phyloP scores from a whole-genome alignment of 2,888 invertebrate genomes.

The Ophion obscuratus region DNA sequence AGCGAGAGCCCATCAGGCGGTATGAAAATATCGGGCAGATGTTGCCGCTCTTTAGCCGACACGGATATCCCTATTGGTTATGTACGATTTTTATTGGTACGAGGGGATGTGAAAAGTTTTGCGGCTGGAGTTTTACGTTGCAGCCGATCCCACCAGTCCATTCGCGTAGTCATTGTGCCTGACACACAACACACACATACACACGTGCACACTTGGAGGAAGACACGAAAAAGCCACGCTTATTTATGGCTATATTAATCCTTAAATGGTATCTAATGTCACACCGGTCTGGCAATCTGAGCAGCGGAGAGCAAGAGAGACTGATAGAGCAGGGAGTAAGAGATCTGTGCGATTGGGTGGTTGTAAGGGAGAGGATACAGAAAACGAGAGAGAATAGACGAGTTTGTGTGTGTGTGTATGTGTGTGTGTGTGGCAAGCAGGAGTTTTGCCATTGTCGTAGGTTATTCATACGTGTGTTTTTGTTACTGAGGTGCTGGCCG shows the following conservation, averaged over 20 bases:
- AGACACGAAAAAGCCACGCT: constrained; percentile 74
- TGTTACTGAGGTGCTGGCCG: constrained; percentile 76
- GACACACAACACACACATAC: not conserved
- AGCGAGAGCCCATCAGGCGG: constrained; percentile 22
- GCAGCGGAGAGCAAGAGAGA: constrained; percentile 9
- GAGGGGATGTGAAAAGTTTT: constrained; percentile 43
- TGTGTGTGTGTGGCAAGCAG: constrained; percentile 73
- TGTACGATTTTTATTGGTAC: constrained; percentile 66
- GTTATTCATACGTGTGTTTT: constrained; percentile 83
- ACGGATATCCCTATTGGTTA: constrained; percentile 54
- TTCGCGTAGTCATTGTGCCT: constrained; percentile 67
- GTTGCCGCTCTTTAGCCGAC: constrained; percentile 53
- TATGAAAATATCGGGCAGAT: constrained; percentile 56
- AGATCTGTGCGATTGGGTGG: constrained; percentile 79
- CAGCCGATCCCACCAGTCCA: constrained; percentile 44
- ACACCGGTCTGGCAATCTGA: constrained; percentile 74
- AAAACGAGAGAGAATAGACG: constrained; percentile 69
- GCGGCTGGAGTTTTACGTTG: constrained; percentile 53
- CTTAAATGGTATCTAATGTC: constrained; percentile 84
- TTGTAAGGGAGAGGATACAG: constrained; percentile 58
- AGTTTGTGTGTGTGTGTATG: constrained; percentile 74
- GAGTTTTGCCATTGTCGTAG: constrained; percentile 81
- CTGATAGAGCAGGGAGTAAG: constrained; percentile 16
- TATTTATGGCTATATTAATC: constrained; percentile 84
- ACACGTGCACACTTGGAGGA: constrained; percentile 1